Conservation (phyloP, 2,113 vertebrate species). For the Struthio camelus region DNA sequence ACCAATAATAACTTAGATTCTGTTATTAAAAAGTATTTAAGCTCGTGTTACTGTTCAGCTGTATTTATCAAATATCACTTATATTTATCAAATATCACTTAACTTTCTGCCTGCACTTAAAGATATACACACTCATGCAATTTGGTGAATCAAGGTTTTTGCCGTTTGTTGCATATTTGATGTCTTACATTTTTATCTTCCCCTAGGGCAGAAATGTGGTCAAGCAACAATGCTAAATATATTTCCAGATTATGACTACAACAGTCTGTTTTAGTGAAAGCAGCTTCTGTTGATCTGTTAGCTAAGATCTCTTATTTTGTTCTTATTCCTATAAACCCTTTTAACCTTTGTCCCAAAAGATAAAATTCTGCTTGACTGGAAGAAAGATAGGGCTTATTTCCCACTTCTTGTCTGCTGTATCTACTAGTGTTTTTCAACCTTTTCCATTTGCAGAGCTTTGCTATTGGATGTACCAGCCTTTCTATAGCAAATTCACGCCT, state of each 20-base stretch:
- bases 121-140: neutral
- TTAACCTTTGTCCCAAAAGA: neutral
- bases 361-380: neutral
- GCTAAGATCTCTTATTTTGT: neutral
- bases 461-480: neutral
- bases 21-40: neutral
- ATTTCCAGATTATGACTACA: slow-evolving; percentile 81
- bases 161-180: neutral
- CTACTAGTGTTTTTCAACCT: neutral
- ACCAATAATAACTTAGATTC: neutral
- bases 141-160: neutral
- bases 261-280: slow-evolving; percentile 82
- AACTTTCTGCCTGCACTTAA: no score
- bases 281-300: slow-evolving; percentile 65
- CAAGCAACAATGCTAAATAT: slow-evolving; percentile 77
- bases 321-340: neutral
- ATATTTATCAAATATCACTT: neutral
- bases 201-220: slow-evolving; percentile 62
- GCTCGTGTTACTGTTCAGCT: neutral
- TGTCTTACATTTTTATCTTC: neutral
- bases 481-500: neutral
- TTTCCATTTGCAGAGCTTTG: neutral
- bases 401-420: neutral
- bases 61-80: neutral
- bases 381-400: neutral